Conservation (phyloP, 2,888 invertebrate genomes). For the Calliopum simillimum region DNA sequence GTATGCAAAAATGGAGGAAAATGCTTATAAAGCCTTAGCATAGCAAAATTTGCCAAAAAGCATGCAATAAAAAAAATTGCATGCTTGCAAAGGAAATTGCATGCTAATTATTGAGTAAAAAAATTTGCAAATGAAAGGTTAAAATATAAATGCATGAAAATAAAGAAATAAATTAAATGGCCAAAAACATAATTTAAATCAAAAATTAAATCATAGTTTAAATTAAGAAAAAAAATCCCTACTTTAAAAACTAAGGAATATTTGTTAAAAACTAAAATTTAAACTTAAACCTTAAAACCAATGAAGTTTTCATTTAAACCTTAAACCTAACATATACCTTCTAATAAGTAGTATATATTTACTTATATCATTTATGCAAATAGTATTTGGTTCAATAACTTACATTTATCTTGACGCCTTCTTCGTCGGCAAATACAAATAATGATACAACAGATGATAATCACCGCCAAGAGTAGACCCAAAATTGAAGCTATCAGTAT, state of each 20-base stretch:
- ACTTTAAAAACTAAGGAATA: no score
- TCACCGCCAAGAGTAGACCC: constrained; percentile 76
- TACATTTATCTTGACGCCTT: constrained; percentile 73
- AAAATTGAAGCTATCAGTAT: constrained; percentile 79
- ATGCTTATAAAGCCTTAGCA: background rate
- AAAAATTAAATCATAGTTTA: constrained; percentile 1
- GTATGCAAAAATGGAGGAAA: background rate
- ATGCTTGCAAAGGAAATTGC: constrained; percentile 16
- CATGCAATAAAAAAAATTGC: constrained; percentile 43
- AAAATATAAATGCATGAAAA: background rate
- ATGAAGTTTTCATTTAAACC: no score
- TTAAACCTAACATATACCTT: no score
- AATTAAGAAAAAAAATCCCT: background rate
- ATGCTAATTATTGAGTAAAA: no score
- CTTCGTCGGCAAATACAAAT: constrained; percentile 84
- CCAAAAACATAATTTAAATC: background rate
- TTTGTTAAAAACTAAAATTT: no score
- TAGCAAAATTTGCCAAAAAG: constrained; percentile 36
- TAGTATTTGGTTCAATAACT: no score
- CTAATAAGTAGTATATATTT: no score
- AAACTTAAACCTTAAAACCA: no score
- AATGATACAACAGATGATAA: constrained; percentile 86
- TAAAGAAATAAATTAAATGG: background rate
- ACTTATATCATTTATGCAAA: no score
- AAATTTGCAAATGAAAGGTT: constrained; percentile 4